Evolutionary conservation across 2,113 vertebrate species (phyloP), one percentile per base, ranked within the genome.

Genomic region (Colaptes auratus): DNA sequence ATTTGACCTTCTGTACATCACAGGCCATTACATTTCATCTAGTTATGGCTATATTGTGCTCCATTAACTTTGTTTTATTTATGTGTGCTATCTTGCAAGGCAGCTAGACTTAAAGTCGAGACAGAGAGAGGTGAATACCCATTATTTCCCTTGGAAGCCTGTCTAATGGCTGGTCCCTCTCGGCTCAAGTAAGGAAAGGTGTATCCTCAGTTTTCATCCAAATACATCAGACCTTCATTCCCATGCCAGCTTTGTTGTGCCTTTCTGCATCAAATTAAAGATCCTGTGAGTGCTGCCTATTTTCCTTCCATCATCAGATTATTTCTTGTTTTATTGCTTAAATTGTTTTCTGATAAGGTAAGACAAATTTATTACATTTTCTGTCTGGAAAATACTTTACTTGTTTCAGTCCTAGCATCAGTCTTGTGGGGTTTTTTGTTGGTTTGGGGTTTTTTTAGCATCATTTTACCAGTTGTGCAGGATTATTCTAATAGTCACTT

Each of bases 21-120:
- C 60, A 82, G n/a, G 12, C 52, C 52, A 80, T 59, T 85, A 36
- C 55, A 67, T 82, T 94, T 94, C 36, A 89, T 89, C 59, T 73
- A 56, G 15, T 70, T 80, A 77, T 52, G 31, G 23, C 46, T 65
- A 10, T 31, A 58, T 50, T 65, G 66, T 85, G 15, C 50, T 88
- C 67, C 84, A 63, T 79, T 85, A 82, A 42, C 17, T 70, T 50
- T 76, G 50, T 52, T 88, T 91, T 66, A 64, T 91, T 80, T 76
- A 48, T 64, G 20, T 53, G 7, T 42, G 20, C 19, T 73, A 74
- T 89, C 18, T 28, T 44, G 21, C 28, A 75, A 74, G 21, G 27
- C 23, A 50, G n/a, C 44, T 88, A 61, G 23, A 42, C 19, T 17
- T 76, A 7, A 82, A 71, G 31, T 15, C 2, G 3, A 53, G 31